These are phyloP conservation scores for Podarcis raffonei DNA, from an alignment of 2,113 vertebrate species.

Conservation along the genomic window DNA sequence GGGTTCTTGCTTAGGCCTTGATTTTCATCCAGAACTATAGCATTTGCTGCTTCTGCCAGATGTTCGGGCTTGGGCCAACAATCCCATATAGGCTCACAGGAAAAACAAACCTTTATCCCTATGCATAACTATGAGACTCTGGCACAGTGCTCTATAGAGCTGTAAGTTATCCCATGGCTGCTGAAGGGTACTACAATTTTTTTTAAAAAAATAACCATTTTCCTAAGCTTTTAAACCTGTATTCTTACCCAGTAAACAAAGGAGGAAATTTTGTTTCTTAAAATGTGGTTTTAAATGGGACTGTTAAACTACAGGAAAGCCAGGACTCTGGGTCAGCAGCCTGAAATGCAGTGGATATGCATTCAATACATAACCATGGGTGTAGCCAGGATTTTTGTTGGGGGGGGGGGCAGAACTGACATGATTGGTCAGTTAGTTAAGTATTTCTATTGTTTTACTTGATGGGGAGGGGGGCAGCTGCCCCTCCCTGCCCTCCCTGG, in stretches of 20 bases:
- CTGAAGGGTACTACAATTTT: constrained; percentile 20
- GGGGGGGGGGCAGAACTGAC: too few species aligned
- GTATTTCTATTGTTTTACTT: too few species aligned
- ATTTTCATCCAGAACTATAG: constrained; percentile 50
- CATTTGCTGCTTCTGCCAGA: constrained; percentile 47
- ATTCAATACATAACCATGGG: too few species aligned
- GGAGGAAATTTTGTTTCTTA: constrained; percentile 19
- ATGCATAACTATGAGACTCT: constrained; percentile 29
- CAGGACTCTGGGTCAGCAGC: not conserved
- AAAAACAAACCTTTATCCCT: constrained; percentile 53
- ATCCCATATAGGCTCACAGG: constrained; percentile 38
- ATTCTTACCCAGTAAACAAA: constrained; percentile 31
- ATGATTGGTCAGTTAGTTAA: too few species aligned
- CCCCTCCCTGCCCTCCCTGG: too few species aligned
- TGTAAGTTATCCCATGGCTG: constrained; percentile 37
- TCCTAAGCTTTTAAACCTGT: constrained; percentile 35
- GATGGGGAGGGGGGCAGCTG: too few species aligned
- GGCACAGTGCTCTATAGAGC: constrained; percentile 31
- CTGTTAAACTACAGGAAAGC: constrained; percentile 35
- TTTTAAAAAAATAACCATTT: constrained; percentile 10
- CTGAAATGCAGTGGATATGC: not conserved
- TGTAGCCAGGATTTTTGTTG: too few species aligned
- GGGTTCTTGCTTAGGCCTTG: constrained; percentile 62
- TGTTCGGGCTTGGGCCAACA: constrained; percentile 44
- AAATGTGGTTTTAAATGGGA: constrained; percentile 37